Base-by-base conservation (phyloP, 2,113 vertebrate species). In the Gambusia holbrooki region DNA sequence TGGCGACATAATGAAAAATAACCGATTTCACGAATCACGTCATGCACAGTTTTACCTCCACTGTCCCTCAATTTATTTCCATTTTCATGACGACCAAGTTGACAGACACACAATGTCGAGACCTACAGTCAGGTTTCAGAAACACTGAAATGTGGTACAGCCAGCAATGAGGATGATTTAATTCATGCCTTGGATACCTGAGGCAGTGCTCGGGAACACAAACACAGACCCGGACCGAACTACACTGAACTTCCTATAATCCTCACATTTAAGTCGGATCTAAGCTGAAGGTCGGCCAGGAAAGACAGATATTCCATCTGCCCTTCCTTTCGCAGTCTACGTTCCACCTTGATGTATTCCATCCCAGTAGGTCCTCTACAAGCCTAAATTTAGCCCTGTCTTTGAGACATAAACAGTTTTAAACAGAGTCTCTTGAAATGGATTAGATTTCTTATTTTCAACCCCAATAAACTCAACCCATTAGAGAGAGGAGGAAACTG, bases 231-330 rank as follows among this genome's bases (percentile, higher is more conserved):
- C 45, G 7, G 27, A 80, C 76, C 76, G 61, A 68, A 81, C 84
- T 73, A 78, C 85, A 63, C 63, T 83, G 80, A 91, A 84, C 86
- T 90, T 75, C 88, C 65, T 87, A 83, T 54, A 89, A 77, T 89
- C 72, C 89, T 84, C 30, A 14, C 61, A 11, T 76, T 85, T 86
- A 67, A 73, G 81, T 85, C 74, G 77, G 75, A 83, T 83, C 86
- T 84, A 87, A 90, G 84, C 89, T 82, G 85, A 89, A 82, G 87
- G 81, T 85, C 88, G 91, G 90, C 86, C 87, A 77, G 84, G 84
- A 78, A 88, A 92, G 92, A 91, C 87, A 90, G 91, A 89, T 81
- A 85, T 91, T 89, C 88, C 76, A 92, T 92, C 88, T 76, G 77
- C 86, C 91, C 82, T 84, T 83, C 85, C 71, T 42, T 73, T 86